These are phyloP conservation scores for Lasiurus borealis DNA, from an alignment of 2,113 vertebrate species.

Conservation along the genomic window DNA sequence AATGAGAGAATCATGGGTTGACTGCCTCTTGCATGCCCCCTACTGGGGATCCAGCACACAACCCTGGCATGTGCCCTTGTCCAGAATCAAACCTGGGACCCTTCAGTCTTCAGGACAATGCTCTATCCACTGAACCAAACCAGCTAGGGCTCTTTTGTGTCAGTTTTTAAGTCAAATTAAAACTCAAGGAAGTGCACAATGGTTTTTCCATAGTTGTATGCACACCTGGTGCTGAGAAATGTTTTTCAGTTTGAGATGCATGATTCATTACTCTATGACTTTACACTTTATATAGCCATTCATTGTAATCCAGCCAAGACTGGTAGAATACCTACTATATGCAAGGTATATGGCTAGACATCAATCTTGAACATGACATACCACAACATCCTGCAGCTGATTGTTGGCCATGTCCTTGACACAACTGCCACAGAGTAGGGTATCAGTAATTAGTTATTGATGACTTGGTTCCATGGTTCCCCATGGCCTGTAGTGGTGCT, in stretches of 20 bases:
- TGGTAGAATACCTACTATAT: not conserved
- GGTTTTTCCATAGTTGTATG: not conserved
- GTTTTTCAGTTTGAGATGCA: not conserved
- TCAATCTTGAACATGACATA: not conserved
- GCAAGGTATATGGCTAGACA: not conserved
- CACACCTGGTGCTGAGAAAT: not conserved
- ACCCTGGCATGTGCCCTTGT: no score
- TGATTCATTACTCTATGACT: not conserved
- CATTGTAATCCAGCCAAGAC: not conserved
- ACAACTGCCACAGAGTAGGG: not conserved
- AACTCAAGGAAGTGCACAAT: not conserved
- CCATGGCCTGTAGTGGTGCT: not conserved
- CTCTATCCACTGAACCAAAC: no score
- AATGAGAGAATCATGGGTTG: no score
- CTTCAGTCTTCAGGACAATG: no score
- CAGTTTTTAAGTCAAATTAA: constrained; percentile 33
- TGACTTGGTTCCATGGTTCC: not conserved
- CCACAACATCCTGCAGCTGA: not conserved
- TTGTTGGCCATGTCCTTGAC: not conserved
- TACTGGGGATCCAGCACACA: no score
- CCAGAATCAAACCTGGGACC: no score
- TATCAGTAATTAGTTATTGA: not conserved
- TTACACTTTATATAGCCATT: not conserved
- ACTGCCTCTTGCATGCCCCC: no score
- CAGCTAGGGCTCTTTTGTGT: no score